phyloP scores from a whole-genome alignment of 2,113 vertebrate genomes.

The Thermophis baileyi region DNA sequence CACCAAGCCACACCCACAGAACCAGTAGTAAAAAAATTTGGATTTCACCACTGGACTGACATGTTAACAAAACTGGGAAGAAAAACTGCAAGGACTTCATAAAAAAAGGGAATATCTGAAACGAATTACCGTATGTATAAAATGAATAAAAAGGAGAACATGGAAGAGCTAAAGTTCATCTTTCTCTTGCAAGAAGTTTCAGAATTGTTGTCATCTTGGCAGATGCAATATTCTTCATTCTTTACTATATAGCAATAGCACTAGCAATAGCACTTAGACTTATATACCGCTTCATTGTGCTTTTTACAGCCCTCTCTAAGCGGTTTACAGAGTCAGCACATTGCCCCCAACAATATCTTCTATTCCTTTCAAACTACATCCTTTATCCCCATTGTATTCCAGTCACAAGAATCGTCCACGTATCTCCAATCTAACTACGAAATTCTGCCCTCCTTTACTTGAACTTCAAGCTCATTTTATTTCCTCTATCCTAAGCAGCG shows the following conservation, averaged over 20 bases:
- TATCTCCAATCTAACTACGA: not conserved
- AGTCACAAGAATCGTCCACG: not conserved
- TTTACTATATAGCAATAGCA: too few species aligned
- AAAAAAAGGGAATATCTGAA: slow-evolving; percentile 6
- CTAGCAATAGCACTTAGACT: too few species aligned
- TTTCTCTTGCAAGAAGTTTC: not conserved
- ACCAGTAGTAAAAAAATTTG: too few species aligned
- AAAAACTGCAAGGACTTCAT: not conserved
- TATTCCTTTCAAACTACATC: not conserved
- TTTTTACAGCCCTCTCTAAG: too few species aligned
- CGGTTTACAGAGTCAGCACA: too few species aligned
- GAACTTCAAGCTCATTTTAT: not conserved
- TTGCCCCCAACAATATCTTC: too few species aligned
- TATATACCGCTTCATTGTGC: too few species aligned
- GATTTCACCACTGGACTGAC: too few species aligned
- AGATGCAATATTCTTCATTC: not conserved
- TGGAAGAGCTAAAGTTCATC: not conserved
- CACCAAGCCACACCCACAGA: too few species aligned
- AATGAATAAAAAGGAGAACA: slow-evolving; percentile 24
- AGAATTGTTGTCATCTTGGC: slow-evolving; percentile 31
- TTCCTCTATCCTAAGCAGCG: not conserved
- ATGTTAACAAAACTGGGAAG: not conserved
- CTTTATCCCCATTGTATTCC: not conserved
- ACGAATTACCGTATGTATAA: slow-evolving; percentile 6
- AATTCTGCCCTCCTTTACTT: not conserved